phyloP scores from a whole-genome alignment of 1,140 invertebrate genomes.

The Gryllus bimaculatus region DNA sequence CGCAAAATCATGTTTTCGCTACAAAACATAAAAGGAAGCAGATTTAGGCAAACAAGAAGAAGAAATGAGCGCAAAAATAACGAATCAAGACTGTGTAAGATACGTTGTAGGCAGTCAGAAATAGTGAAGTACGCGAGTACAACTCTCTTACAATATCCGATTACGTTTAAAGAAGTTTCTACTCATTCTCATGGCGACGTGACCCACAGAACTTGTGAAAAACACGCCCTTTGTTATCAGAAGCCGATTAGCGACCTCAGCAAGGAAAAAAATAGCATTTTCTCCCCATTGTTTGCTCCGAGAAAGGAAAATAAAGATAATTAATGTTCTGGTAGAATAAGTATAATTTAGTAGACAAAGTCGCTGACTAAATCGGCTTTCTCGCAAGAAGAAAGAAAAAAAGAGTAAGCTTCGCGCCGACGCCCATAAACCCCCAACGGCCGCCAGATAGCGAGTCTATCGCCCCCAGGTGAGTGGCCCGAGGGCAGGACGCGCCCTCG shows the following conservation, averaged over 20 bases:
- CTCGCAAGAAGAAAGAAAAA: background rate
- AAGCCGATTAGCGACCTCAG: background rate
- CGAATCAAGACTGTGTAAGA: too few relatives aligned
- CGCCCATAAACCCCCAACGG: too few relatives aligned
- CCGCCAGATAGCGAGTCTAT: too few relatives aligned
- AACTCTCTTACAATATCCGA: too few relatives aligned
- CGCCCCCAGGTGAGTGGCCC: too few relatives aligned
- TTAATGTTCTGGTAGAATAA: conserved; percentile 5
- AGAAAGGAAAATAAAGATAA: background rate
- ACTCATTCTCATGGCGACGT: background rate
- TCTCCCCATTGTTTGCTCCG: background rate
- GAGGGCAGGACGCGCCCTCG: too few relatives aligned
- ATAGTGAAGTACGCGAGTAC: too few relatives aligned
- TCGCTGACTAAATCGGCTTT: background rate
- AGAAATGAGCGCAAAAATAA: background rate
- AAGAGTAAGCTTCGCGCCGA: background rate
- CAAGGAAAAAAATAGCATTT: background rate
- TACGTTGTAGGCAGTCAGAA: too few relatives aligned
- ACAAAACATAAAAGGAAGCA: background rate
- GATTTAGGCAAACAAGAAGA: background rate
- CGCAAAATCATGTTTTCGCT: too few relatives aligned
- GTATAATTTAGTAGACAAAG: conserved; percentile 1
- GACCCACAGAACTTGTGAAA: background rate
- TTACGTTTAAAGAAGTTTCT: background rate
- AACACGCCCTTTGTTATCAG: background rate